Evolutionary conservation across 2,113 vertebrate genomes (phyloP), one percentile per base, ranked within the genome.

Genomic region (Myrmophylax atrothorax): DNA sequence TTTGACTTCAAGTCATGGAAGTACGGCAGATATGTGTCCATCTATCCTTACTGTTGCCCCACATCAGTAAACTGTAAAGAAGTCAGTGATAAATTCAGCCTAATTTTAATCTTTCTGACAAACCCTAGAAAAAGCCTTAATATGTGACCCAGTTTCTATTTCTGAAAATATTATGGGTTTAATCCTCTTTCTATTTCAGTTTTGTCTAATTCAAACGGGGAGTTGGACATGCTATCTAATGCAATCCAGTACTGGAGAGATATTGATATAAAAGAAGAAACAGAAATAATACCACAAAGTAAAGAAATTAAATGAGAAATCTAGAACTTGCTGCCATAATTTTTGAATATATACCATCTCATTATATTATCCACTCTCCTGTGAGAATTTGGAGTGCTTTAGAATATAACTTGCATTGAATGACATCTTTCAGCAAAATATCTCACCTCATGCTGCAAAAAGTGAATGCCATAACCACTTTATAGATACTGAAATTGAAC

Each of bases 81-180:
- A 89, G 10, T 37, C 67, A 80, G 38, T 29, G 62, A 44, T 75
- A 78, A 92, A 93, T 93, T 83, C 62, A 85, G 85, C 38, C 60
- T 73, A 59, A 80, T 84, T 90, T 44, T 59, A n/a, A 42, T 87
- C 85, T 85, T 81, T 80, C 82, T 86, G 83, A 47, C 17, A 96
- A 89, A 74, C 68, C 52, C 52, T 31, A 67, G 87, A 80, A 72
- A 91, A 85, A 95, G 60, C 79, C n/a, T 90, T 88, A 70, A 76
- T 80, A 97, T 85, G 56, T 95, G 93, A 93, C 96, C 94, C 47
- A 90, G 38, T 94, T 96, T 84, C 93, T 91, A 47, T 88, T 89
- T 88, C 82, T 92, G 82, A 91, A 52, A 93, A 88, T 91, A 79
- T 29, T 78, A 72, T 69, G n/a, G 1, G 56, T 95, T 95, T 95